Percentiles rank a stretch among this genome's conserved stretches.
phyloP scores from a whole-genome alignment of 1,140 invertebrate genomes.

The Lepeophtheirus salmonis region DNA sequence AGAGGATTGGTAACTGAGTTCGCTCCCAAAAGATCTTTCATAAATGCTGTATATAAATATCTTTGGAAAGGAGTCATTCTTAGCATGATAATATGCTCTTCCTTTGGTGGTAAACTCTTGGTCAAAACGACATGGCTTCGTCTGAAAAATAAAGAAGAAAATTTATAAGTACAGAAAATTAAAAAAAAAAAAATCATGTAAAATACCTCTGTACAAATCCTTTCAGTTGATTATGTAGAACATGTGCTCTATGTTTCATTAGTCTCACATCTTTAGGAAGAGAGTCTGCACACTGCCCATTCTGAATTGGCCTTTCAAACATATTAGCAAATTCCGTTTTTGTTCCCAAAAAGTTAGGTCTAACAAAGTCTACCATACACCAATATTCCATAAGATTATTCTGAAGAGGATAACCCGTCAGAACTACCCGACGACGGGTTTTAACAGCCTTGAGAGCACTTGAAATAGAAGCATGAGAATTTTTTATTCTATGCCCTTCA shows the following conservation, averaged over 20 bases:
- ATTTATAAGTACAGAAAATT: background rate
- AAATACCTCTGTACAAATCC: conserved; percentile 65
- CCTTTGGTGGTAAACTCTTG: conserved; percentile 62
- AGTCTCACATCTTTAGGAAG: conserved; percentile 69
- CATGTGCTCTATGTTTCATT: conserved; percentile 73
- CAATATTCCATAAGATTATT: conserved; percentile 90
- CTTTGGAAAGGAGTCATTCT: conserved; percentile 70
- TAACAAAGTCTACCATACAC: conserved; percentile 90
- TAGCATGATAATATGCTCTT: conserved; percentile 74
- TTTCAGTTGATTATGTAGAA: conserved; percentile 64
- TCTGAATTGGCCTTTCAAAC: conserved; percentile 85
- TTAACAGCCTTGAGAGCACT: conserved; percentile 74
- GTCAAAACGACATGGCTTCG: conserved; percentile 71
- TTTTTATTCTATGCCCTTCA: conserved; percentile 90
- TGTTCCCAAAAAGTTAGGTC: conserved; percentile 67
- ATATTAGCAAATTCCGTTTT: conserved; percentile 87
- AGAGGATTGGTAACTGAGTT: conserved; percentile 80
- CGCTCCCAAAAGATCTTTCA: conserved; percentile 56
- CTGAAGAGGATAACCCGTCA: conserved; percentile 90
- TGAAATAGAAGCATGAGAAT: conserved; percentile 78
- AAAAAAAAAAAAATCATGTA: conserved; percentile 20
- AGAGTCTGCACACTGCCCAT: conserved; percentile 80
- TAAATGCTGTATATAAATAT: conserved; percentile 68
- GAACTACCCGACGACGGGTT: conserved; percentile 66
- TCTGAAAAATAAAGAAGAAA: conserved; percentile 29